phyloP scores from a whole-genome alignment of 1,140 invertebrate species.

The Caenorhabditis brenneri region DNA sequence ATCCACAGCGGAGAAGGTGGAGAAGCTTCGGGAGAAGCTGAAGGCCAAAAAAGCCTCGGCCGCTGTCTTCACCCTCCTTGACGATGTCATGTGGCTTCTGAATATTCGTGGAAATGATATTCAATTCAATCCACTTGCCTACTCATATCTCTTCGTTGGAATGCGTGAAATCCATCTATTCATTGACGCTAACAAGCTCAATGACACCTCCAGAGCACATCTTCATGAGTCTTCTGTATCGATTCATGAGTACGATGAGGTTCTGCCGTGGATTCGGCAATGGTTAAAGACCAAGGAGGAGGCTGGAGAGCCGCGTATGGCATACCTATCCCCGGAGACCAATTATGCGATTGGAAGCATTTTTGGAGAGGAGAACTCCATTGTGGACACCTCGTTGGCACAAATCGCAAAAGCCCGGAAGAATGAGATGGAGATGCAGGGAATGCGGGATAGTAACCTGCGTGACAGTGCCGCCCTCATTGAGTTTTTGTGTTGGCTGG shows the following conservation, averaged over 20 bases:
- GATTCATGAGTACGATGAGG: conserved; percentile 65
- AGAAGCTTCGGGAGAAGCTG: conserved; percentile 56
- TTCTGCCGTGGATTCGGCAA: conserved; percentile 76
- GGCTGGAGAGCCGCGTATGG: conserved; percentile 27
- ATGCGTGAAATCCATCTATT: conserved; percentile 78
- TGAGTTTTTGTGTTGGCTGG: conserved; percentile 90
- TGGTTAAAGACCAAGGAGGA: conserved; percentile 73
- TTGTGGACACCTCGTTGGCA: conserved; percentile 76
- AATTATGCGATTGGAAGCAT: conserved; percentile 61
- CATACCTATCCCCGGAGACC: conserved; percentile 28
- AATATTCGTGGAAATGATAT: conserved; percentile 96
- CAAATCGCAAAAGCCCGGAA: conserved; percentile 86
- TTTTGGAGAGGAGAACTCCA: conserved; percentile 38
- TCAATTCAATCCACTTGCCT: conserved; percentile 93
- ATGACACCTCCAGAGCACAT: conserved; percentile 75
- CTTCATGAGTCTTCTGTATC: conserved; percentile 71
- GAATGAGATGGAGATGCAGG: conserved; percentile 83
- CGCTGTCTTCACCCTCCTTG: conserved; percentile 54
- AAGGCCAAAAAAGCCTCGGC: conserved; percentile 61
- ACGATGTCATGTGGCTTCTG: conserved; percentile 75
- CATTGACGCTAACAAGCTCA: conserved; percentile 77
- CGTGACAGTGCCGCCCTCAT: conserved; percentile 86
- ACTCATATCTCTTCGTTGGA: conserved; percentile 84
- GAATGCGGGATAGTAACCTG: conserved; percentile 84
- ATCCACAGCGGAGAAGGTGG: conserved; percentile 54